These are phyloP conservation scores for Oopsacas minuta DNA, from an alignment of 37 sponge, comb jelly and placozoan genomes.

Conservation along the genomic window DNA sequence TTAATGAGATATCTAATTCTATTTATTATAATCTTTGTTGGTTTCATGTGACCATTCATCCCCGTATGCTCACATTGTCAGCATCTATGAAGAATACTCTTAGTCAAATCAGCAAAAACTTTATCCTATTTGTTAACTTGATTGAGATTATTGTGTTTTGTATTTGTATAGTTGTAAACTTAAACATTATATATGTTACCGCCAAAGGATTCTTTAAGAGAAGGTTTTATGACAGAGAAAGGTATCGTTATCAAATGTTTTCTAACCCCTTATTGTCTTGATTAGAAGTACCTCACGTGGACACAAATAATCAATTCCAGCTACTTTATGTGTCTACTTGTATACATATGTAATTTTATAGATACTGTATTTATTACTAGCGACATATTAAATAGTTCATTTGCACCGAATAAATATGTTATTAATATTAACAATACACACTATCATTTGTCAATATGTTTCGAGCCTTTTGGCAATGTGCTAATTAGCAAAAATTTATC, in stretches of 20 bases:
- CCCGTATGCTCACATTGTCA: background rate
- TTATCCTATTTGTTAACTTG: background rate
- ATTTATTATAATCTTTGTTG: background rate
- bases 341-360: no score
- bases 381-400: no score
- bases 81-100: background rate
- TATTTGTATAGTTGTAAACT: background rate
- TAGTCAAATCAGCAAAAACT: background rate
- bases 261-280: no score
- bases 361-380: no score
- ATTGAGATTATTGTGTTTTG: background rate
- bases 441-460: no score
- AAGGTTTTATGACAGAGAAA: background rate
- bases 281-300: no score
- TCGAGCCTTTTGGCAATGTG: no score
- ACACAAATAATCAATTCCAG: no score
- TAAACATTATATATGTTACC: background rate
- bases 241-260: background rate
- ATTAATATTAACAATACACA: no score
- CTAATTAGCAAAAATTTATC: no score
- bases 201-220: background rate
- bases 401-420: no score
- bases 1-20: background rate
- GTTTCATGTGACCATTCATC: background rate
- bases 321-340: no score